Conservation (phyloP, 2,888 invertebrate species). For the Plagodis pulveraria region DNA sequence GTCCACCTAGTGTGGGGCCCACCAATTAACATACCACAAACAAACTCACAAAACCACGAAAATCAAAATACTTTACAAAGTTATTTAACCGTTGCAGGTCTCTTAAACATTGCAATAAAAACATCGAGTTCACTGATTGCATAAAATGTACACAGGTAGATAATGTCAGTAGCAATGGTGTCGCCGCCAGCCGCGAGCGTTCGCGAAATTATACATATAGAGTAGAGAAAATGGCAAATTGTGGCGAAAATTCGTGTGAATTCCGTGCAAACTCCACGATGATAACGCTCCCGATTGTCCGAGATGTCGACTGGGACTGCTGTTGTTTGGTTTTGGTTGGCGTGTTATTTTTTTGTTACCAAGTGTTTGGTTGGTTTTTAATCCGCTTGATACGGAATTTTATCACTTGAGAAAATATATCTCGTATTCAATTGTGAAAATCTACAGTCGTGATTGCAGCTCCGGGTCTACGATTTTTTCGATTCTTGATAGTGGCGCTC, state of each 20-base stretch:
- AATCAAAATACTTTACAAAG: constrained; percentile 1
- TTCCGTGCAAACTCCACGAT: constrained; percentile 39
- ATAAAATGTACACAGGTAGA: constrained; percentile 62
- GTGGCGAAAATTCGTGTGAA: constrained; percentile 34
- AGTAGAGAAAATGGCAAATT: constrained; percentile 49
- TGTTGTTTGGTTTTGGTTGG: constrained; percentile 43
- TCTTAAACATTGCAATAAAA: constrained; percentile 38
- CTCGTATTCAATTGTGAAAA: no score
- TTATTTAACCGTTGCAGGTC: neutral
- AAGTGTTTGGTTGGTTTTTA: constrained; percentile 51
- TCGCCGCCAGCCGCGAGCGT: constrained; percentile 55
- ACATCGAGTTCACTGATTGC: constrained; percentile 55
- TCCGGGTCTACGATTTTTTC: no score
- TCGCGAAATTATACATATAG: constrained; percentile 57
- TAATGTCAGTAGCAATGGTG: constrained; percentile 67
- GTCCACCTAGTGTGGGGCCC: no score
- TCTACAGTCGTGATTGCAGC: no score
- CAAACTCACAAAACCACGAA: no score
- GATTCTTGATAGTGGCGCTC: no score
- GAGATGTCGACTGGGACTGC: constrained; percentile 48
- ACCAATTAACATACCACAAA: no score
- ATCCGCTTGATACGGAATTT: neutral
- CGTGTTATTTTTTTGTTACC: constrained; percentile 54
- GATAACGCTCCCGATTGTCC: constrained; percentile 56
- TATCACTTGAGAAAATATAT: no score